phyloP scores from a whole-genome alignment of 2,888 invertebrate genomes.

The Cetonia aurata region DNA sequence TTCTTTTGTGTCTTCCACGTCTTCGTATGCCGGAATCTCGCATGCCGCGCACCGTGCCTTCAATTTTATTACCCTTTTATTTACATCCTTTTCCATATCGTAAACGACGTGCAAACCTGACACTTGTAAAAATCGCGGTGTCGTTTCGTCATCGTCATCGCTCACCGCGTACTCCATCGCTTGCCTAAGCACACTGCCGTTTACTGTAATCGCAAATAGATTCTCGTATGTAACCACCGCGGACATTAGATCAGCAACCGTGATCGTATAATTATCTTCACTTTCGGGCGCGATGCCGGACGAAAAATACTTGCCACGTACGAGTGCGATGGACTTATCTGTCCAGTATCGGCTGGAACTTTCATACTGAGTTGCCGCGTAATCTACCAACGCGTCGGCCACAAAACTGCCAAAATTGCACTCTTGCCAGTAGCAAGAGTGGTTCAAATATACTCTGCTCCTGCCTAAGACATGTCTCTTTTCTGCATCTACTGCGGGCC shows the following conservation, averaged over 20 bases:
- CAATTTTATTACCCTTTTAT: not conserved
- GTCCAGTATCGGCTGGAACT: constrained; percentile 2
- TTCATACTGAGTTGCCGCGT: not conserved
- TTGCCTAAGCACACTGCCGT: not conserved
- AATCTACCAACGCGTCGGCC: constrained; percentile 3
- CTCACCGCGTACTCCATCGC: not conserved
- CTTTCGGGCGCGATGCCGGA: not conserved
- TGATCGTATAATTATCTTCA: not conserved
- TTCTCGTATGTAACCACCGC: not conserved
- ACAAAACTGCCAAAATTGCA: constrained; percentile 17
- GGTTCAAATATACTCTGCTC: not conserved
- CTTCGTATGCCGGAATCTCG: constrained; percentile 2
- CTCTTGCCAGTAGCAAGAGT: not conserved
- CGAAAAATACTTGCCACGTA: not conserved
- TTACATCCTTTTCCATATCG: not conserved
- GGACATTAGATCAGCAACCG: not conserved
- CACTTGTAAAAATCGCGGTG: not conserved
- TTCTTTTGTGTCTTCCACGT: not conserved
- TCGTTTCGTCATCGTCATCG: not conserved
- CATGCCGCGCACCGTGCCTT: not conserved
- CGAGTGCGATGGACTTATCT: not conserved
- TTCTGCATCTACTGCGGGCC: not conserved
- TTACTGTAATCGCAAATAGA: not conserved
- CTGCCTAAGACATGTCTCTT: not conserved
- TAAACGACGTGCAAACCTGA: constrained; percentile 6